These are phyloP conservation scores for Epinephelus fuscoguttatus DNA, from an alignment of 2,113 vertebrate genomes.

Conservation along the genomic window DNA sequence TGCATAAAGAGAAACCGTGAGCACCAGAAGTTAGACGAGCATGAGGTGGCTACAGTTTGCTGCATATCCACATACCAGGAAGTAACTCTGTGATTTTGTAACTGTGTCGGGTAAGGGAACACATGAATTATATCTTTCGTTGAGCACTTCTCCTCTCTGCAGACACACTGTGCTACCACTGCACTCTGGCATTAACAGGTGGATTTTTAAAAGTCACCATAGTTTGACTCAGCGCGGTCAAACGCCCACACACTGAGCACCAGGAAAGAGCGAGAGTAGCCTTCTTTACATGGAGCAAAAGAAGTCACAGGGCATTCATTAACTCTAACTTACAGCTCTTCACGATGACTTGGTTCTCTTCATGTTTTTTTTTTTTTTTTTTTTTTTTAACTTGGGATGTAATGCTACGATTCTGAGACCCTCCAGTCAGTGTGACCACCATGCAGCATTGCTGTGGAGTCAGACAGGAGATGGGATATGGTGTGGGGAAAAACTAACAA, in stretches of 20 bases:
- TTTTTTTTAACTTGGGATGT: slow-evolving; percentile 31
- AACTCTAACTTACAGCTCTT: slow-evolving; percentile 29
- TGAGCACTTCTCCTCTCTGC: background rate
- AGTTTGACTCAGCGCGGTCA: slow-evolving; percentile 43
- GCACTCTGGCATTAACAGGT: slow-evolving; percentile 37
- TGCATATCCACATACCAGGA: slow-evolving; percentile 7
- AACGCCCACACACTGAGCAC: slow-evolving; percentile 37
- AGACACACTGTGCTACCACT: slow-evolving; percentile 38
- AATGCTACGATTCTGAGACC: slow-evolving; percentile 9
- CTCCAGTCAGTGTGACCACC: slow-evolving; percentile 29
- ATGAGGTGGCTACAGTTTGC: slow-evolving; percentile 4
- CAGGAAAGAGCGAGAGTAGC: slow-evolving; percentile 1
- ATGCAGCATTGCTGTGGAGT: slow-evolving; percentile 17
- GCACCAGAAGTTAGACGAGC: background rate
- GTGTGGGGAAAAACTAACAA: background rate
- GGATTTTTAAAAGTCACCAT: slow-evolving; percentile 42
- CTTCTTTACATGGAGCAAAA: slow-evolving; percentile 14
- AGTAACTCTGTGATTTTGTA: slow-evolving; percentile 3
- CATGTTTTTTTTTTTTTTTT: background rate
- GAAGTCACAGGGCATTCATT: slow-evolving; percentile 29
- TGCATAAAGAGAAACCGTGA: background rate
- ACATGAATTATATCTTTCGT: slow-evolving; percentile 15
- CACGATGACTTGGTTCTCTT: slow-evolving; percentile 31
- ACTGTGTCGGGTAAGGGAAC: slow-evolving; percentile 10
- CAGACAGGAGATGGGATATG: slow-evolving; percentile 27